Base-by-base conservation (phyloP, 2,797 vertebrate genomes). In the Gambusia yucatana region DNA sequence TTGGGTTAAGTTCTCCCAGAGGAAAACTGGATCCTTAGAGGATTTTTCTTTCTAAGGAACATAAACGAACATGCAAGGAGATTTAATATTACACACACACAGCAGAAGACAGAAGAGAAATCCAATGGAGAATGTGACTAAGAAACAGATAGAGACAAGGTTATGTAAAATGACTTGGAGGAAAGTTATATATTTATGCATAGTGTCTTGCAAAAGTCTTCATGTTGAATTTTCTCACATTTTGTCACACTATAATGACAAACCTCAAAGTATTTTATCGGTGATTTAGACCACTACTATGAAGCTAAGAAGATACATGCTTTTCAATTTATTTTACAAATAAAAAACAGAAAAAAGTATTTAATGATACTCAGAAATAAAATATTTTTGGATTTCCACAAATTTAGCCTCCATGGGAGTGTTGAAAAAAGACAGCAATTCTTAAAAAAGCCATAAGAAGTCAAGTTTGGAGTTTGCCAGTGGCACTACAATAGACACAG, bases 1-100 rank as follows among this genome's bases (percentile, higher is more conserved):
- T 88, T 95, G 90, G 93, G 93, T 94, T 92, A 89, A 82, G 70
- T 84, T 43, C 44, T 93, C 94, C 89, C 92, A 82, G 55, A 81
- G 90, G 93, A 91, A 77, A 80, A 46, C 33, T 30, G 0, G 63
- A 65, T 85, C 79, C 88, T 91, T 89, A 79, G 86, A 94, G 80
- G 90, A 89, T 85, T 91, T 85, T 80, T 90, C 91, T 93, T 93
- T 94, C 91, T 55, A 95, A 88, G 92, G 87, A 94, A 84, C 89
- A 89, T 79, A 52, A 81, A 87, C 80, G 79, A 83, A 87, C 82
- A 84, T 84, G 73, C 63, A 77, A 79, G 57, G 70, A 87, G 77
- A 84, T 67, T 72, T 82, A 59, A 84, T 85, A 87, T 85, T 76
- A 85, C 78, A 75, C 77, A 75, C 77, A 75, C 76, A 76, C 61